Evolutionary conservation across 2,113 vertebrate genomes (phyloP).

Genomic region (Enhydra lutris): DNA sequence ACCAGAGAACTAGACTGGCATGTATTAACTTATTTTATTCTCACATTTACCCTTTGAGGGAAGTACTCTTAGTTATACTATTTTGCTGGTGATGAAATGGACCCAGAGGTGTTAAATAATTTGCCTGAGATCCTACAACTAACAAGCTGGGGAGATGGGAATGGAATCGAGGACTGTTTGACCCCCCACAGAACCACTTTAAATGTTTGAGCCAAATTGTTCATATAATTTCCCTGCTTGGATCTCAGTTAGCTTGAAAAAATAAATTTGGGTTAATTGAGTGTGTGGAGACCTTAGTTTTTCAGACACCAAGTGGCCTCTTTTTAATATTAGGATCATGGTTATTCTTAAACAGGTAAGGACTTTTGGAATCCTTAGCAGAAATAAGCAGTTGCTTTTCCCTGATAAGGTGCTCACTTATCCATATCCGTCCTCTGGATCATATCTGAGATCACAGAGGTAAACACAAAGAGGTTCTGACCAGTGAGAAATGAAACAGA

Average conservation of each 20-base stretch:
- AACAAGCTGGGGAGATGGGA: neutral
- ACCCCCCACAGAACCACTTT: neutral
- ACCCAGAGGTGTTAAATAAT: neutral
- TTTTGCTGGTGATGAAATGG: neutral
- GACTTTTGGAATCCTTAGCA: neutral
- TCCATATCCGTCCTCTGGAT: neutral
- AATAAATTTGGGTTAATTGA: neutral
- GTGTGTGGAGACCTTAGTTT: neutral
- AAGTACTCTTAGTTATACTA: neutral
- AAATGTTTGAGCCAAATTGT: neutral
- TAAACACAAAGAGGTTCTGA: neutral
- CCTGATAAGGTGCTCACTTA: neutral
- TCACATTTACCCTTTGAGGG: neutral
- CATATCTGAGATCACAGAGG: neutral
- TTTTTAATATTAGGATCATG: neutral
- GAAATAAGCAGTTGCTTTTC: neutral
- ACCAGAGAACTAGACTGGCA: neutral
- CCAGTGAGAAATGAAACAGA: conserved; percentile 30
- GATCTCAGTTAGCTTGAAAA: neutral
- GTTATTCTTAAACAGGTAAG: neutral
- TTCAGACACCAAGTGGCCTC: neutral
- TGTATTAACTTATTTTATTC: neutral
- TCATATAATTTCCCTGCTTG: neutral
- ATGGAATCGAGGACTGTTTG: neutral
- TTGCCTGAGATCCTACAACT: neutral